These are phyloP conservation scores for Chiloscyllium punctatum DNA, from an alignment of 2,797 vertebrate species.

Conservation along the genomic window DNA sequence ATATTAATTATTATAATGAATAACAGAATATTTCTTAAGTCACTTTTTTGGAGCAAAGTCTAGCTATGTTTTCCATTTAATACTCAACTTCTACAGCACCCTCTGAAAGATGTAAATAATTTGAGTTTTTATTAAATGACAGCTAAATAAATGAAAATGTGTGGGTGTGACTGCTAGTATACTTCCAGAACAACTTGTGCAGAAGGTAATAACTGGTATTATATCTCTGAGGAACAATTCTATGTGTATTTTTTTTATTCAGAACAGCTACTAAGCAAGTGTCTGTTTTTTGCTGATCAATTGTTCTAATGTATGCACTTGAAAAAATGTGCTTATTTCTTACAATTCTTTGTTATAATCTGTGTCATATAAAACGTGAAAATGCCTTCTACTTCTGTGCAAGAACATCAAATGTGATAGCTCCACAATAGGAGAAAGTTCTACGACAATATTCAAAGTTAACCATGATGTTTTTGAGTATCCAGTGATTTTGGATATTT, in stretches of 20 bases:
- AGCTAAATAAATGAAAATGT: constrained; percentile 22
- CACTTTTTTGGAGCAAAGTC: background rate
- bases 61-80: background rate
- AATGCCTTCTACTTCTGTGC: background rate
- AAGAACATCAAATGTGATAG: background rate
- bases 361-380: background rate
- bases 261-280: background rate
- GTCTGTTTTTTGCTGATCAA: background rate
- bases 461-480: background rate
- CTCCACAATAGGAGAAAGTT: background rate
- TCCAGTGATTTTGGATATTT: background rate
- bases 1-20: background rate
- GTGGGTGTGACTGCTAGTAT: background rate
- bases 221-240: background rate
- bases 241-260: background rate
- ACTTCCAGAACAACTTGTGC: background rate
- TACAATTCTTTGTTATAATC: background rate
- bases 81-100: background rate
- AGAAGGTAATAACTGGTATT: background rate
- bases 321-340: background rate
- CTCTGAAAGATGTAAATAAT: background rate
- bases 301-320: background rate
- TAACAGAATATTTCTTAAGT: background rate
- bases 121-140: constrained; percentile 5
- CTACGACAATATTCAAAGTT: background rate